Conservation (phyloP, 2,888 invertebrate species). For the Drosophila atripex region DNA sequence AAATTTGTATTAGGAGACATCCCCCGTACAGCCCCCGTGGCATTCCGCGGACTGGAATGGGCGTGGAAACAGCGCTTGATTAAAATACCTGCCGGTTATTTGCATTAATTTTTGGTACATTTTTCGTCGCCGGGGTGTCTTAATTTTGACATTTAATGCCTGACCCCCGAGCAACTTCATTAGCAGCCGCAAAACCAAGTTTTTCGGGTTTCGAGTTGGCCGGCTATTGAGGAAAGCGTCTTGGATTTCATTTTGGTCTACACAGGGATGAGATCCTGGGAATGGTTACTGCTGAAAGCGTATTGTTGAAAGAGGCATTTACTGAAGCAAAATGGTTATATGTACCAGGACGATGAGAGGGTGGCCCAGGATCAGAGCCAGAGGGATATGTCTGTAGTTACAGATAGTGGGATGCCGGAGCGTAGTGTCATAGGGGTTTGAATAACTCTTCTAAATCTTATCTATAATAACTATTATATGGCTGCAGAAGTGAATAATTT, state of each 20-base stretch:
- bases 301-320: slow-evolving; percentile 37
- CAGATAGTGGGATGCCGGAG: slow-evolving; percentile 10
- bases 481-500: too few species aligned
- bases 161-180: slow-evolving; percentile 63
- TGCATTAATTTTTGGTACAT: slow-evolving; percentile 68
- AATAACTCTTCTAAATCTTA: too few species aligned
- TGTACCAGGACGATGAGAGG: slow-evolving; percentile 20
- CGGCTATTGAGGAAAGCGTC: slow-evolving; percentile 47
- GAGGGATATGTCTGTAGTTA: slow-evolving; percentile 32
- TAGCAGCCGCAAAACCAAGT: slow-evolving; percentile 40
- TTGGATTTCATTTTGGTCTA: slow-evolving; percentile 56
- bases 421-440: too few species aligned
- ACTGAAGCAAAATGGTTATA: slow-evolving; percentile 36
- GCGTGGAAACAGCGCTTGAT: slow-evolving; percentile 58
- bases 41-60: neutral
- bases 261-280: slow-evolving; percentile 36
- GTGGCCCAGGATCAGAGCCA: neutral
- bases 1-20: slow-evolving; percentile 65
- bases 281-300: slow-evolving; percentile 10
- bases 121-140: slow-evolving; percentile 67
- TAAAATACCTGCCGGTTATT: slow-evolving; percentile 79
- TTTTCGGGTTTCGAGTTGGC: slow-evolving; percentile 10
- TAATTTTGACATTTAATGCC: slow-evolving; percentile 72
- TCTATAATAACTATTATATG: too few species aligned
- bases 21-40: slow-evolving; percentile 2